Evolutionary conservation across 2,797 vertebrate species (phyloP).

Genomic region (Lophotriccus pileatus): DNA sequence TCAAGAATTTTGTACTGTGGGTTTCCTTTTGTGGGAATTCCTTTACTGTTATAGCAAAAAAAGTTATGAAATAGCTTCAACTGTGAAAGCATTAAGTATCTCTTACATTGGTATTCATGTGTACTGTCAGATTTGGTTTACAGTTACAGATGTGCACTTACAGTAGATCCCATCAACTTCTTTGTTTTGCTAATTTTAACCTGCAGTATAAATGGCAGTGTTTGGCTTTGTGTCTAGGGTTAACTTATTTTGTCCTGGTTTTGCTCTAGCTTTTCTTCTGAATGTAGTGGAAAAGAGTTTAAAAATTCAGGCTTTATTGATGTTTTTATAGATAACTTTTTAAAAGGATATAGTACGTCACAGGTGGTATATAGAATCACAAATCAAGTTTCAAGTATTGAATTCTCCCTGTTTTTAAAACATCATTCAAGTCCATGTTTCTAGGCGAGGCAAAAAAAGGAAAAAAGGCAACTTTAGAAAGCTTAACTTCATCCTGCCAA

Average conservation of each 20-base stretch:
- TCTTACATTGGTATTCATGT: neutral
- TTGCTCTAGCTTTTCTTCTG: neutral
- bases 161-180: rapidly evolving
- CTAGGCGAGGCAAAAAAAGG: neutral
- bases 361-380: neutral
- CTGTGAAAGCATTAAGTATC: neutral
- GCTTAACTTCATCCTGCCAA: neutral
- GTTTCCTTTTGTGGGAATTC: neutral
- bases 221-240: neutral
- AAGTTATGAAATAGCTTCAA: neutral
- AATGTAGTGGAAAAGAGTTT: neutral
- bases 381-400: neutral
- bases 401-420: neutral
- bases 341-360: neutral
- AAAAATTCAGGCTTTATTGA: neutral
- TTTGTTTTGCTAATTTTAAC: neutral
- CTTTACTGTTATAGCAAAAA: neutral
- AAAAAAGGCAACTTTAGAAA: neutral
- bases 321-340: neutral
- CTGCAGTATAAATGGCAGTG: neutral
- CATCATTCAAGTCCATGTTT: neutral
- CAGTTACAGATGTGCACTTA: neutral
- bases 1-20: neutral
- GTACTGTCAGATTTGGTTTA: neutral
- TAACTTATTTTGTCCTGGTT: neutral